Conservation (phyloP, 2,113 vertebrate species). For the Pardalotus punctatus region DNA sequence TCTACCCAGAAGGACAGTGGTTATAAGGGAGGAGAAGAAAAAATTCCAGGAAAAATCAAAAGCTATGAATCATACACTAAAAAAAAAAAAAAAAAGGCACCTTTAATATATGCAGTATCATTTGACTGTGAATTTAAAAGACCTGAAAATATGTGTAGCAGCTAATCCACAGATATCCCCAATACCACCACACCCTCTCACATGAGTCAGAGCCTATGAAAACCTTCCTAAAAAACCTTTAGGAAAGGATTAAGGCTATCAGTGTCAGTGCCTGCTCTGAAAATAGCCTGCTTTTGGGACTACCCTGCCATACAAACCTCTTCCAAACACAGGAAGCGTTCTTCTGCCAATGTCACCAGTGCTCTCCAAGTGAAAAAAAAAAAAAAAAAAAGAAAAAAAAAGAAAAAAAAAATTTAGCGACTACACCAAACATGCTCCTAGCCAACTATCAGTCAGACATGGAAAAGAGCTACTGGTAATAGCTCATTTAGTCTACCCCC, state of each 20-base stretch:
- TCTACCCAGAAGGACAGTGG: background rate
- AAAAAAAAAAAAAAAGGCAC: background rate
- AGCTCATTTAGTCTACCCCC: slow-evolving; percentile 47
- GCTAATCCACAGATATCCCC: slow-evolving; percentile 20
- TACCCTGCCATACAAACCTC: slow-evolving; percentile 8
- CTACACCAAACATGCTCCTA: background rate
- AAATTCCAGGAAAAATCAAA: slow-evolving; percentile 9
- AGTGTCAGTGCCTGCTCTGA: background rate
- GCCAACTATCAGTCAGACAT: slow-evolving; percentile 54
- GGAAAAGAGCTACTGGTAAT: slow-evolving; percentile 58
- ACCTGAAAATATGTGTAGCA: slow-evolving; percentile 19
- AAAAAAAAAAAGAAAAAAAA: background rate
- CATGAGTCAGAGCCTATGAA: slow-evolving; percentile 11
- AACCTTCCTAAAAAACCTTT: background rate
- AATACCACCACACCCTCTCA: slow-evolving; percentile 8
- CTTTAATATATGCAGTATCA: background rate
- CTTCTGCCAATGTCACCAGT: slow-evolving; percentile 44
- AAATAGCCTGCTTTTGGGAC: slow-evolving; percentile 36
- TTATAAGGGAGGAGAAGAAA: background rate
- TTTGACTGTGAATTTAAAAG: slow-evolving; percentile 14
- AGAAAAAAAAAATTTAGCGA: background rate
- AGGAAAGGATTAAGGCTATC: slow-evolving; percentile 29
- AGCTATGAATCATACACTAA: background rate
- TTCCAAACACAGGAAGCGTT: background rate
- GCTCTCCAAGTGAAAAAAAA: background rate